Base-by-base conservation (phyloP, 2,113 vertebrate genomes). In the Leptocoma aspasia region DNA sequence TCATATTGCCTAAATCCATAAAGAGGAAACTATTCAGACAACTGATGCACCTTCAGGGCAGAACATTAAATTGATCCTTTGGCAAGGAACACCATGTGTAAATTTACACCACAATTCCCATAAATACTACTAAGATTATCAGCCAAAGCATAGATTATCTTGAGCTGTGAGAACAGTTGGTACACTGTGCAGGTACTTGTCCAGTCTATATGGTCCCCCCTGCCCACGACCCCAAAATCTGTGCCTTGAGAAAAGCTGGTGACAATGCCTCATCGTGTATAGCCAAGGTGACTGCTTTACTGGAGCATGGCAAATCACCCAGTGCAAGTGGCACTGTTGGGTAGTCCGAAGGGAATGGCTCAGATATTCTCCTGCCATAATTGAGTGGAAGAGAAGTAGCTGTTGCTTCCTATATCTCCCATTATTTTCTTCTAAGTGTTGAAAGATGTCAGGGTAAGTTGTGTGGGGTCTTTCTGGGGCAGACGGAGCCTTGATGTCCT, bases 11-110 rank as follows among this genome's bases (percentile, higher is more conserved):
- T 90, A 71, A 89, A 89, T 92, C 97, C 97, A 96, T 98, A 96
- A 93, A 76, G 97, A 97, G 97, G 80, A 98, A 97, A 95, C 89
- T 57, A 61, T 87, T 97, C 96, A 98, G 98, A 98, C 96, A 71
- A 94, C 4, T 86, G 96, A 95, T 95, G 93, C 49, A 93, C 89
- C 82, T 91, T 82, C 86, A 96, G 89, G 89, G 83, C 72, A 96
- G 94, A 94, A 92, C 50, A 90, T 96, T 95, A 96, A 94, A 97
- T 96, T 53, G 95, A 96, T 96, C 94, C 23, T 95, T 92, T 97
- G 97, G 96, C 96, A 97, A 95, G 82, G 80, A 97, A 80, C 77
- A 71, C 52, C 64, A 19, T 49, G 61, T 93, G 89, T 95, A 92
- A 94, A 95, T 95, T 97, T 96, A 96, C 87, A 94, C 76, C 78